phyloP scores from a whole-genome alignment of 2,888 invertebrate genomes.

The Volucella bombylans region DNA sequence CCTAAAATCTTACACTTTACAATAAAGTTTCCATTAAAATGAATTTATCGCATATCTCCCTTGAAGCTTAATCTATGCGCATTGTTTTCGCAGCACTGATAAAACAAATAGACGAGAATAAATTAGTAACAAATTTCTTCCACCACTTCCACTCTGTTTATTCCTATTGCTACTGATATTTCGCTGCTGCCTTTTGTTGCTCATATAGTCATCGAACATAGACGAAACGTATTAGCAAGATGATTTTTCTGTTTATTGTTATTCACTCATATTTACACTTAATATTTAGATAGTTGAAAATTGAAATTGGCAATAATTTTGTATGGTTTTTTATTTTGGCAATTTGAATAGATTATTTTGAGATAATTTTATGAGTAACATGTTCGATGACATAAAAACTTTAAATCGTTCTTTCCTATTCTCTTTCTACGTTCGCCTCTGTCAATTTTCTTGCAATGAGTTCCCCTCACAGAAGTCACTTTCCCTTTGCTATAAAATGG shows the following conservation, averaged over 20 bases:
- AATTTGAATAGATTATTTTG: constrained; percentile 31
- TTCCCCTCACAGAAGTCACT: constrained; percentile 47
- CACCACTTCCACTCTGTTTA: constrained; percentile 42
- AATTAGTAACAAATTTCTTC: constrained; percentile 60
- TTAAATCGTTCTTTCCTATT: constrained; percentile 47
- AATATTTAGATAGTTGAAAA: neutral
- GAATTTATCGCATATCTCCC: constrained; percentile 27
- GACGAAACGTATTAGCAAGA: constrained; percentile 15
- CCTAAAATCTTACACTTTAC: constrained; percentile 29
- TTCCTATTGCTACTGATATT: constrained; percentile 16
- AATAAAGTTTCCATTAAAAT: constrained; percentile 28
- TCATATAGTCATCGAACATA: neutral
- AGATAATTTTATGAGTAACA: constrained; percentile 58
- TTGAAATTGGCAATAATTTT: neutral
- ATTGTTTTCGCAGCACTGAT: constrained; percentile 49
- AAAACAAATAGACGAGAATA: constrained; percentile 49
- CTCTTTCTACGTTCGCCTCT: constrained; percentile 46
- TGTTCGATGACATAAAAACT: constrained; percentile 63
- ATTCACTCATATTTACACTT: constrained; percentile 13
- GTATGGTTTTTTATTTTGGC: constrained; percentile 8
- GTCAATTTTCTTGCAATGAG: constrained; percentile 55
- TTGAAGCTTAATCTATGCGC: constrained; percentile 26
- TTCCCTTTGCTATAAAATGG: constrained; percentile 62
- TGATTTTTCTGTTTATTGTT: constrained; percentile 9
- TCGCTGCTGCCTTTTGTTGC: constrained; percentile 42